Evolutionary conservation across 1,140 invertebrate species (phyloP).

Genomic region (Ooceraea biroi): DNA sequence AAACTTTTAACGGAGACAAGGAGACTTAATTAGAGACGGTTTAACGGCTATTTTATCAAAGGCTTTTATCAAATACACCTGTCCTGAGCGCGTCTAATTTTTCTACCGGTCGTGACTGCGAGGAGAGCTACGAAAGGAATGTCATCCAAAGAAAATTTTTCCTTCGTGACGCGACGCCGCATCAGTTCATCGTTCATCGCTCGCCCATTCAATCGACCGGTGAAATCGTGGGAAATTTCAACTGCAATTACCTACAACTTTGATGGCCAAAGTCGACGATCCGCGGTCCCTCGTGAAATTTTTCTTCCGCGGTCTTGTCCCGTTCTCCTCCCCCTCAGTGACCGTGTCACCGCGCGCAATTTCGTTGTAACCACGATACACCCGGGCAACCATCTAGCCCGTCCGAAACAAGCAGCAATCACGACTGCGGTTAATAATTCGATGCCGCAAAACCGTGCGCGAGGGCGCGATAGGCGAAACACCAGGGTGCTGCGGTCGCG

Average conservation of each 20-base stretch:
- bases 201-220: not conserved
- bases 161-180: not conserved
- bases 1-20: slow-evolving; percentile 47
- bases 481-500: slow-evolving; percentile 74
- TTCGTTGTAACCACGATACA: slow-evolving; percentile 64
- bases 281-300: slow-evolving; percentile 9
- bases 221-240: not conserved
- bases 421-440: slow-evolving; percentile 81
- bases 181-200: not conserved
- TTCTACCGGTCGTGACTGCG: not conserved
- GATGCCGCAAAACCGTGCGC: slow-evolving; percentile 66
- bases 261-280: not conserved
- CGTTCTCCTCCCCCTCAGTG: not conserved
- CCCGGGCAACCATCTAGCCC: slow-evolving; percentile 60
- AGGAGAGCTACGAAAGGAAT: not conserved
- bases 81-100: not conserved
- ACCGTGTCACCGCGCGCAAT: slow-evolving; percentile 31
- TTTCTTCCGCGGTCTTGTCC: not conserved
- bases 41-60: slow-evolving; percentile 52
- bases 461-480: slow-evolving; percentile 73
- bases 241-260: not conserved
- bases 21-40: slow-evolving; percentile 46
- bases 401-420: slow-evolving; percentile 80
- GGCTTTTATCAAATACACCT: not conserved
- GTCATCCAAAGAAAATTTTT: not conserved